Evolutionary conservation across 1,140 invertebrate species (phyloP), one percentile per base, ranked within the genome.

Genomic region (Tetramorium parvispinum): DNA sequence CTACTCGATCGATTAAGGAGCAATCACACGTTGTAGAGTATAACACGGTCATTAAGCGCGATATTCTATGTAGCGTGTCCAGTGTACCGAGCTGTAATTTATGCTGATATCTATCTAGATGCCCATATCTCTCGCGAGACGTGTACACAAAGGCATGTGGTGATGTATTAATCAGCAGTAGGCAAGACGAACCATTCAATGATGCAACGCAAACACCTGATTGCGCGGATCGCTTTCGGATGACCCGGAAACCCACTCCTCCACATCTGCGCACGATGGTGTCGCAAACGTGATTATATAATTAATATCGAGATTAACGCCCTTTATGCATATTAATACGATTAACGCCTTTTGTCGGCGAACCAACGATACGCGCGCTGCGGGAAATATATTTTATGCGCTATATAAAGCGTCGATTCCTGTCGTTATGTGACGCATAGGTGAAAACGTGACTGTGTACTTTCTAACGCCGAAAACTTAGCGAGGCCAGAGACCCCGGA

Each of bases 121-220:
- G 51, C 11, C 21, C 27, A 32, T 57, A 71, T 46, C 68, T 73
- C 68, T 46, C 8, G 37, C 21, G 53, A 68, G 40, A 73, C 51
- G 16, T 46, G 51, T 27, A 32, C 16, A 82, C 77, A 73, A 59
- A 75, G 40, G 8, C 27, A 18, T 13, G 66, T 55, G 43, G 63
- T 46, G 51, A 81, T 82, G 32, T 46, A 59, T 83, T 73, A 73
- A 83, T 73, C 63, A 53, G 32, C 32, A 37, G 40, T 71, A 57
- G 40, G 32, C 51, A 46, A 75, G 53, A 82, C 51, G 65, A 59
- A 40, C 49, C 61, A 53, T 85, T 53, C 76, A 70, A 87, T 94
- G 93, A 94, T 91, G 92, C 89, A 93, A 93, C 86, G 73, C 37
- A 90, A 93, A 92, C 91, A 93, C 88, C 91, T 90, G 92, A 93